A percentile compares a stretch with the other conserved stretches of the same genome.
Evolutionary conservation across 1,140 invertebrate genomes (phyloP).

Genomic region (Lasioglossum albipes): DNA sequence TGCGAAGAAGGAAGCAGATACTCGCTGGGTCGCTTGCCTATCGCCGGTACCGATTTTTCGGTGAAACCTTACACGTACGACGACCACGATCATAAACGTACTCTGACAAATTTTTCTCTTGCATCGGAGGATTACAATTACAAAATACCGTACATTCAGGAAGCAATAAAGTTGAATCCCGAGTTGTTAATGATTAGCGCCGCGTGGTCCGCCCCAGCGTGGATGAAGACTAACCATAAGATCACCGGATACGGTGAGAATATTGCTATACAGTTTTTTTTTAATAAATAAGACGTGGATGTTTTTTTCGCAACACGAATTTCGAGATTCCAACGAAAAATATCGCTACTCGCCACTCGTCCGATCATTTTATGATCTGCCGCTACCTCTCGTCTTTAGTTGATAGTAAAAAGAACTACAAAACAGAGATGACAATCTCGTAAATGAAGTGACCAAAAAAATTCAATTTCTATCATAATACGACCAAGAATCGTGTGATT

Average conservation of each 20-base stretch:
- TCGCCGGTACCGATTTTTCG: constrained; percentile 88
- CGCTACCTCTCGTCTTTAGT: too few species aligned
- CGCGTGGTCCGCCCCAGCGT: constrained; percentile 92
- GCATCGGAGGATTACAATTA: constrained; percentile 74
- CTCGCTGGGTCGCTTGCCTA: constrained; percentile 83
- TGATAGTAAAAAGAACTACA: too few species aligned
- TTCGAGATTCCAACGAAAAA: too few species aligned
- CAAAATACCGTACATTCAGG: constrained; percentile 76
- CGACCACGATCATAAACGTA: constrained; percentile 76
- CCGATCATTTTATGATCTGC: too few species aligned
- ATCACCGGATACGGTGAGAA: constrained; percentile 20
- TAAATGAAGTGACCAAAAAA: too few species aligned
- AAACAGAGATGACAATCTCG: too few species aligned
- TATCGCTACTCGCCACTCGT: too few species aligned
- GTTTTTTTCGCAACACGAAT: too few species aligned
- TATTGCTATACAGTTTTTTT: not conserved
- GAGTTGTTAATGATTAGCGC: constrained; percentile 82
- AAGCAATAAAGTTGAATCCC: constrained; percentile 63
- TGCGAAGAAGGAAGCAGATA: constrained; percentile 82
- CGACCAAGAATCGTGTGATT: too few species aligned
- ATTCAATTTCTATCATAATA: too few species aligned
- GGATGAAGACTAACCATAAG: constrained; percentile 94
- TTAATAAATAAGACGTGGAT: too few species aligned
- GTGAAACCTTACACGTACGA: constrained; percentile 86
- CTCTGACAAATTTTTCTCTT: constrained; percentile 72